These are phyloP conservation scores for Axinella damicornis DNA, from an alignment of 37 sponge, comb jelly and placozoan species.

Conservation along the genomic window DNA sequence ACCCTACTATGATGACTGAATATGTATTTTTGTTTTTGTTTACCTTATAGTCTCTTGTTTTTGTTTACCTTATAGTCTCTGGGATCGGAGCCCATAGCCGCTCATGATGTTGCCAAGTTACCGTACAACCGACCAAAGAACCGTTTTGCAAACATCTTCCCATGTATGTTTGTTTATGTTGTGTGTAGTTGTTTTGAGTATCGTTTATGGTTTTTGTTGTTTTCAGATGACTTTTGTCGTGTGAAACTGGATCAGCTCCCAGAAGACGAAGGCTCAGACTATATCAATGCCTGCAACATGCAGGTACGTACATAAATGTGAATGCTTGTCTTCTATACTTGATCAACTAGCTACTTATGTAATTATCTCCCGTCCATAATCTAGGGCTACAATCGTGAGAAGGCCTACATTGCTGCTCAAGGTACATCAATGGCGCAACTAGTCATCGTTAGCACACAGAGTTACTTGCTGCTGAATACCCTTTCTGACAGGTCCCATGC, in stretches of 20 bases:
- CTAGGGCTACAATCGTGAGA: constrained; percentile 71
- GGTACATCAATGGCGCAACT: constrained; percentile 14
- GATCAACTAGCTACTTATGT: too few relatives aligned
- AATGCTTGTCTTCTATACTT: too few relatives aligned
- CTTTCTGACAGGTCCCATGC: constrained; percentile 55
- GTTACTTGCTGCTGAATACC: too few relatives aligned
- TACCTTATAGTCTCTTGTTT: too few relatives aligned
- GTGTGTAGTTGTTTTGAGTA: too few relatives aligned
- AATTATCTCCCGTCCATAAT: too few relatives aligned
- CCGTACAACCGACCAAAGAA: constrained; percentile 67
- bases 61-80: constrained; percentile 27
- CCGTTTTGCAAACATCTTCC: constrained; percentile 82
- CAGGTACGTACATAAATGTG: constrained; percentile 47
- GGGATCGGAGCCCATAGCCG: constrained; percentile 27
- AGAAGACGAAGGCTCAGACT: constrained; percentile 61
- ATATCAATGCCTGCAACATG: constrained; percentile 75
- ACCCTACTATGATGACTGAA: background rate
- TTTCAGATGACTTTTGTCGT: constrained; percentile 60
- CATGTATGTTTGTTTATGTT: constrained; percentile 55
- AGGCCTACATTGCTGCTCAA: constrained; percentile 82
- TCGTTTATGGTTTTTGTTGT: too few relatives aligned
- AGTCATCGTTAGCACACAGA: too few relatives aligned
- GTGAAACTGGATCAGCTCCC: constrained; percentile 36
- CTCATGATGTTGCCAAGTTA: constrained; percentile 39
- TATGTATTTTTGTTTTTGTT: too few relatives aligned